Percentiles rank a stretch among this genome's conserved stretches.
Evolutionary conservation across 2,888 invertebrate genomes (phyloP).

Genomic region (Autographa pulchrina): DNA sequence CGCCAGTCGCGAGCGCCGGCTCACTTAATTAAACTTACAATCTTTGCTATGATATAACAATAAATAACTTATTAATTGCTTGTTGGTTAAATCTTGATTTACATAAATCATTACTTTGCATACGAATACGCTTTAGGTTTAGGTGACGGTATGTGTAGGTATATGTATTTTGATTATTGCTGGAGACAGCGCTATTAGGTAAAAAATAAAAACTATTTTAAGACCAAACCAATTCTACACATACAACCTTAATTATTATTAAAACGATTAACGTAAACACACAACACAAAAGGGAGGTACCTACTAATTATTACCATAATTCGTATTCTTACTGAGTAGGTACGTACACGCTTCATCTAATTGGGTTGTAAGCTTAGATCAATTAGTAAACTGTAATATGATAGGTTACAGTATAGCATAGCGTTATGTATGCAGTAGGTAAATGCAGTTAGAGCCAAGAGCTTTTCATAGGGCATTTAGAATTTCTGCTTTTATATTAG

Average conservation of each 20-base stretch:
- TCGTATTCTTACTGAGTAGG: not conserved
- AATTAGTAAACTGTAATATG: not conserved
- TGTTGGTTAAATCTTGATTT: slow-evolving; percentile 13
- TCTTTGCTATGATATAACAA: slow-evolving; percentile 60
- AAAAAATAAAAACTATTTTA: too few relatives aligned
- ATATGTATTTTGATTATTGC: too few relatives aligned
- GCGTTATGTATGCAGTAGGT: not conserved
- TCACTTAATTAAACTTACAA: slow-evolving; percentile 74
- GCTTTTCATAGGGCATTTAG: too few relatives aligned
- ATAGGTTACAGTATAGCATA: not conserved
- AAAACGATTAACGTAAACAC: too few relatives aligned
- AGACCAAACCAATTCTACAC: too few relatives aligned
- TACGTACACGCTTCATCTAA: not conserved
- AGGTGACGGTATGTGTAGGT: too few relatives aligned
- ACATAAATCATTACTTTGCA: slow-evolving; percentile 3
- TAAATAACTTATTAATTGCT: slow-evolving; percentile 31
- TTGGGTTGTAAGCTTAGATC: slow-evolving; percentile 1
- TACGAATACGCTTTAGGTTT: not conserved
- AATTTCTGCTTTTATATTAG: too few relatives aligned
- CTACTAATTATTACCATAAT: too few relatives aligned
- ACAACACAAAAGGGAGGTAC: too few relatives aligned
- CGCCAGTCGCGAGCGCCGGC: slow-evolving; percentile 63
- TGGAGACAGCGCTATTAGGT: too few relatives aligned
- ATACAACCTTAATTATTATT: too few relatives aligned
- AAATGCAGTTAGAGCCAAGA: too few relatives aligned